Conservation (phyloP, 2,113 vertebrate species). For the Sapayoa aenigma region DNA sequence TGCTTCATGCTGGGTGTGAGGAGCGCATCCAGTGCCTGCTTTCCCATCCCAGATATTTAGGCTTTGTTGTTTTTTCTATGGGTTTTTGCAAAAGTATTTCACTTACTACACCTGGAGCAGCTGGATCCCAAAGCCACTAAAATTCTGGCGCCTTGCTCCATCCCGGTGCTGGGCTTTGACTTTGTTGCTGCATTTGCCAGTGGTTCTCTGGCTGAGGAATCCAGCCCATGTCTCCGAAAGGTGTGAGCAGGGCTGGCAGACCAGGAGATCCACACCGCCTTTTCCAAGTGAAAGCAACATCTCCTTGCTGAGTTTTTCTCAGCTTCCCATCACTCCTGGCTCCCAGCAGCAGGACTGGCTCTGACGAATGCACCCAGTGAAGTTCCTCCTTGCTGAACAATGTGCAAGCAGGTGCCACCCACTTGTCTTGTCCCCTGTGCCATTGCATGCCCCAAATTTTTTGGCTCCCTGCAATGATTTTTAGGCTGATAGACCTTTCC, state of each 20-base stretch:
- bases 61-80: neutral
- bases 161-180: neutral
- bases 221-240: neutral
- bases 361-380: neutral
- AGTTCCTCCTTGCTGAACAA: neutral
- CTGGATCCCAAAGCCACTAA: neutral
- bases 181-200: neutral
- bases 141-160: neutral
- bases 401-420: accelerated
- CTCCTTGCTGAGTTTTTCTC: neutral
- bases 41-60: neutral
- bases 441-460: accelerated
- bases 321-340: neutral
- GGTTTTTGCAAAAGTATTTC: neutral
- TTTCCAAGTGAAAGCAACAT: neutral
- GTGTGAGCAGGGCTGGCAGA: neutral
- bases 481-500: neutral
- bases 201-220: neutral
- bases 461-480: neutral
- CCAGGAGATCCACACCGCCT: neutral
- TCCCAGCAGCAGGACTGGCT: neutral
- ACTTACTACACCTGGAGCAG: neutral
- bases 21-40: neutral
- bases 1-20: accelerated
- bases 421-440: neutral